phyloP scores from a whole-genome alignment of 2,797 vertebrate species.

The Cottoperca gobio region DNA sequence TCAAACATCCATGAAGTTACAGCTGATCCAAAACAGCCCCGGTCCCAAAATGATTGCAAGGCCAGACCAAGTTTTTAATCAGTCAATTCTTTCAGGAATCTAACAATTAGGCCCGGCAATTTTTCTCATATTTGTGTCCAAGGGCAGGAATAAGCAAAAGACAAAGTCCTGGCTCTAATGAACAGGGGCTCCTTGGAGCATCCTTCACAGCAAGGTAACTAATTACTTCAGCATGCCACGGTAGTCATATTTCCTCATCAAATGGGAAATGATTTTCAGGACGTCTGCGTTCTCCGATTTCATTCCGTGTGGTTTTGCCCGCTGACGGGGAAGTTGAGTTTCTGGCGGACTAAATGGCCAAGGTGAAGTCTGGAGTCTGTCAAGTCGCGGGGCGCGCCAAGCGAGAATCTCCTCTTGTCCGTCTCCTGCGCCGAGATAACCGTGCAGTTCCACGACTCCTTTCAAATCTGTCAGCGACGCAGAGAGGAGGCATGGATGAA shows the following conservation, averaged over 20 bases:
- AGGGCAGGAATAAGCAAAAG: conserved; percentile 62
- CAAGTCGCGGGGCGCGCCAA: conserved; percentile 63
- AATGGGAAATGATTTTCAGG: conserved; percentile 83
- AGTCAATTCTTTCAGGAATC: conserved; percentile 70
- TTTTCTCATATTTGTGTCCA: conserved; percentile 70
- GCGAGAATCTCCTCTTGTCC: conserved; percentile 74
- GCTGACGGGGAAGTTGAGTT: conserved; percentile 65
- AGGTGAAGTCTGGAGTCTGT: conserved; percentile 81
- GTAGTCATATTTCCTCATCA: conserved; percentile 84
- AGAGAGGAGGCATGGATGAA: conserved; percentile 52
- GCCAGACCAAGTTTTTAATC: conserved; percentile 68
- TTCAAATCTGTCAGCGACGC: conserved; percentile 72
- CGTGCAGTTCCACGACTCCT: conserved; percentile 55
- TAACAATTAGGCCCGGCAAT: conserved; percentile 66
- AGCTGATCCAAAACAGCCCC: conserved; percentile 71
- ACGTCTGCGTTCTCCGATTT: conserved; percentile 75
- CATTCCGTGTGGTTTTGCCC: conserved; percentile 64
- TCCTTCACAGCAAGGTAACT: conserved; percentile 78
- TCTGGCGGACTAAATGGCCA: conserved; percentile 67
- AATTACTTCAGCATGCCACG: conserved; percentile 85
- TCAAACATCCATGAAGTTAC: conserved; percentile 66
- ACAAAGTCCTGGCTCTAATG: conserved; percentile 73
- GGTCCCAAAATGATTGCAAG: conserved; percentile 68
- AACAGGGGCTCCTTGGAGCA: conserved; percentile 69
- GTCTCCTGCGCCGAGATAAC: conserved; percentile 75